These are phyloP conservation scores for Phyllotis vaccarum DNA, from an alignment of 2,797 vertebrate species.

Conservation along the genomic window DNA sequence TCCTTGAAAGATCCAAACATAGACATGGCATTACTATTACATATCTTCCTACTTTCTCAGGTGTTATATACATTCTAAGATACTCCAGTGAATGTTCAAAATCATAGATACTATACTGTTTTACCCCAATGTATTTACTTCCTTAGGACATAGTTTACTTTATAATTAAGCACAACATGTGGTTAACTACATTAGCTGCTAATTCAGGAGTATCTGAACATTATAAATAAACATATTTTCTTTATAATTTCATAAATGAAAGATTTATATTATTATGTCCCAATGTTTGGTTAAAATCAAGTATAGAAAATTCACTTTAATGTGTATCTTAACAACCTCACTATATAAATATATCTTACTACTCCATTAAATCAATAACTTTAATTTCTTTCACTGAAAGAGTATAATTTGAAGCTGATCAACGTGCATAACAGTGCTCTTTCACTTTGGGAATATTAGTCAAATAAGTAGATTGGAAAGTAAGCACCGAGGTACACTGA, in stretches of 20 bases:
- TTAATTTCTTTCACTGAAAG: neutral
- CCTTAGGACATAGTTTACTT: neutral
- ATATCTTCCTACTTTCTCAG: rapidly evolving
- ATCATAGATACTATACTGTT: neutral
- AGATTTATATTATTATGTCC: neutral
- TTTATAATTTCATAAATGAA: neutral
- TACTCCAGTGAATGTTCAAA: neutral
- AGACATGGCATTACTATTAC: neutral
- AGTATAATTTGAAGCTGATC: neutral
- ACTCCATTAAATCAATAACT: neutral
- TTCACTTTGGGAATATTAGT: neutral
- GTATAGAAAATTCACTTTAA: neutral
- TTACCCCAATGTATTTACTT: neutral
- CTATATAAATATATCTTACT: neutral
- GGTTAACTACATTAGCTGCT: neutral
- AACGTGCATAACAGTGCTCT: too few relatives aligned
- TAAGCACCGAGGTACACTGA: neutral
- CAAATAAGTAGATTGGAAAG: neutral
- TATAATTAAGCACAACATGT: neutral
- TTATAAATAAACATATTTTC: neutral
- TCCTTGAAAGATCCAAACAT: neutral
- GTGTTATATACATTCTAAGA: too few relatives aligned
- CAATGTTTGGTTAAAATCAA: neutral
- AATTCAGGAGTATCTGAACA: neutral
- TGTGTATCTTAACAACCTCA: neutral